phyloP scores from a whole-genome alignment of 1,140 invertebrate species.

The Vanessa tameamea region DNA sequence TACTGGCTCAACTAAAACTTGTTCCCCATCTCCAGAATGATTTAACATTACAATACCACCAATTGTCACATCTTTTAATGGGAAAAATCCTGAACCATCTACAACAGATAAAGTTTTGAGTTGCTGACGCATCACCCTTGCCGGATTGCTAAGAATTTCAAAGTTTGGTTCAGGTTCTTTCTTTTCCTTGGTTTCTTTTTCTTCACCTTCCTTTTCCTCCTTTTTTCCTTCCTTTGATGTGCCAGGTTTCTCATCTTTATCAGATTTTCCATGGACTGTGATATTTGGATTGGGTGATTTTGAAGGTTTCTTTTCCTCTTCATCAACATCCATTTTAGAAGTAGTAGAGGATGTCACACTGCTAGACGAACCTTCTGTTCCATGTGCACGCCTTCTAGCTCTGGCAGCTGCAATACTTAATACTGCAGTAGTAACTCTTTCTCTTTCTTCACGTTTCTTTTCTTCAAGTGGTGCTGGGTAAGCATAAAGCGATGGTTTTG shows the following conservation, averaged over 20 bases:
- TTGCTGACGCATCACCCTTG: slow-evolving; percentile 95
- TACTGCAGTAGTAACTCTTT: slow-evolving; percentile 97
- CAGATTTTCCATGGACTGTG: slow-evolving; percentile 80
- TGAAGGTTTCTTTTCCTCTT: slow-evolving; percentile 83
- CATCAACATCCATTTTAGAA: slow-evolving; percentile 89
- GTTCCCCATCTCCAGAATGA: slow-evolving; percentile 89
- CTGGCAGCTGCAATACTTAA: slow-evolving; percentile 96
- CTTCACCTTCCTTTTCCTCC: slow-evolving; percentile 81
- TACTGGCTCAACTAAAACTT: slow-evolving; percentile 96
- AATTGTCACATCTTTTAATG: slow-evolving; percentile 95
- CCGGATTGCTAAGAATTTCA: slow-evolving; percentile 96
- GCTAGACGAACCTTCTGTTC: slow-evolving; percentile 77
- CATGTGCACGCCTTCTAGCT: slow-evolving; percentile 89
- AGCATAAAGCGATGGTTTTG: slow-evolving; percentile 96
- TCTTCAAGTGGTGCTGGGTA: slow-evolving; percentile 98
- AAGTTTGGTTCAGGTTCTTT: slow-evolving; percentile 93
- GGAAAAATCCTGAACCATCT: slow-evolving; percentile 90
- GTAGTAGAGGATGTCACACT: slow-evolving; percentile 75
- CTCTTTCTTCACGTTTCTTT: slow-evolving; percentile 97
- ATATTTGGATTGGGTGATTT: slow-evolving; percentile 83
- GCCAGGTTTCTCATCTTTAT: slow-evolving; percentile 76
- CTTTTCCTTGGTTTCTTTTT: slow-evolving; percentile 84
- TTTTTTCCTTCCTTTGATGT: slow-evolving; percentile 77
- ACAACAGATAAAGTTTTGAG: slow-evolving; percentile 92
- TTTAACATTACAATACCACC: slow-evolving; percentile 98